Conservation (phyloP, 2,888 invertebrate species). For the Synergus itoensis region DNA sequence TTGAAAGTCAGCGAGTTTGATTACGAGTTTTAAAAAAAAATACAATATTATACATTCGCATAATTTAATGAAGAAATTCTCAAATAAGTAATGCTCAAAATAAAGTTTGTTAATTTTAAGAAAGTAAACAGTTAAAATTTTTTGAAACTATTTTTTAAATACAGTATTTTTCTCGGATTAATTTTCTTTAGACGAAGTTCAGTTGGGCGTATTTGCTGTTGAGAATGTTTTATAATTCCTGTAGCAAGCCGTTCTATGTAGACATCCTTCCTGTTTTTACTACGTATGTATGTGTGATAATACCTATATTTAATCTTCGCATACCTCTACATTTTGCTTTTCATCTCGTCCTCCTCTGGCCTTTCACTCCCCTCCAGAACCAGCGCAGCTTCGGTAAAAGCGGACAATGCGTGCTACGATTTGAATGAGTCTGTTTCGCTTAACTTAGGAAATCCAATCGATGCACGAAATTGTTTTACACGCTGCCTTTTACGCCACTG, state of each 20-base stretch:
- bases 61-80: too few relatives aligned
- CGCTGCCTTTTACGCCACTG: neutral
- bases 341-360: slow-evolving; percentile 14
- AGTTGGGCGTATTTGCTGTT: slow-evolving; percentile 2
- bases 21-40: too few relatives aligned
- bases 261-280: slow-evolving; percentile 17
- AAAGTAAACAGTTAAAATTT: neutral
- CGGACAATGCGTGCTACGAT: slow-evolving; percentile 45
- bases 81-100: too few relatives aligned
- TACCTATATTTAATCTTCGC: slow-evolving; percentile 54
- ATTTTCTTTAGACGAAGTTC: neutral
- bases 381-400: slow-evolving; percentile 12
- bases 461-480: slow-evolving; percentile 47
- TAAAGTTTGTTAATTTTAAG: too few relatives aligned
- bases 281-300: slow-evolving; percentile 51
- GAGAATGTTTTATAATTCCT: slow-evolving; percentile 18
- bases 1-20: too few relatives aligned
- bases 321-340: slow-evolving; percentile 43
- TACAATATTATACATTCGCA: too few relatives aligned
- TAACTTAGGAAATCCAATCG: slow-evolving; percentile 56
- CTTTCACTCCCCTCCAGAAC: slow-evolving; percentile 30
- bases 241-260: slow-evolving; percentile 1
- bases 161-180: neutral
- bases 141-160: neutral
- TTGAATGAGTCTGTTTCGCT: slow-evolving; percentile 56